Evolutionary conservation across 2,797 vertebrate genomes (phyloP).

Genomic region (Pseudotriccus pelzelni): DNA sequence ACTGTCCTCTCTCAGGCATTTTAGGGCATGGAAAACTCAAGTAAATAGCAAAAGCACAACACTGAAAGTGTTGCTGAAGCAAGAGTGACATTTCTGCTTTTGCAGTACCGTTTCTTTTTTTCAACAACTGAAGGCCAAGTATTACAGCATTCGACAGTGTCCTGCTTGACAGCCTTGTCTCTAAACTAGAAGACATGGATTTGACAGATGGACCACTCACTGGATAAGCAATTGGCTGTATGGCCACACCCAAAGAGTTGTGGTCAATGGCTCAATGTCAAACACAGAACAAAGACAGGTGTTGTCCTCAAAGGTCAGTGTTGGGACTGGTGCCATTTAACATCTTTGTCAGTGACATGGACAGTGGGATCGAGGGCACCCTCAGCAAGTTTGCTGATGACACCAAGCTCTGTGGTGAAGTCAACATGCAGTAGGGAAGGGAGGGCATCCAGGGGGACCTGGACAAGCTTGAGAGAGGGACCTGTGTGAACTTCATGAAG

Average conservation of each 20-base stretch:
- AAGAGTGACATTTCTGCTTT: background rate
- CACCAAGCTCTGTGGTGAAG: background rate
- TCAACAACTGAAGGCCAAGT: background rate
- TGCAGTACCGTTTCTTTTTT: background rate
- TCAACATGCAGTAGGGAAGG: background rate
- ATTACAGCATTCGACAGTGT: background rate
- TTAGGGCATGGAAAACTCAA: background rate
- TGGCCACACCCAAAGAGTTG: background rate
- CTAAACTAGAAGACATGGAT: background rate
- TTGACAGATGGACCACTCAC: no score
- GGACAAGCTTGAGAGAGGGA: background rate
- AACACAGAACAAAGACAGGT: background rate
- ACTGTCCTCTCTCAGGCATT: background rate
- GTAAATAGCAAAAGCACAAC: background rate
- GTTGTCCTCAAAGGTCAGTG: background rate
- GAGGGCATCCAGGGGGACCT: background rate
- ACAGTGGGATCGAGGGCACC: background rate
- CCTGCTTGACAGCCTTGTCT: background rate
- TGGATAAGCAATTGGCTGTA: background rate
- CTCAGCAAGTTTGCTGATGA: background rate
- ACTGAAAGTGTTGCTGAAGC: background rate
- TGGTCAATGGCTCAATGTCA: background rate
- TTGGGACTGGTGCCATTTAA: background rate
- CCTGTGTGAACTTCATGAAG: background rate
- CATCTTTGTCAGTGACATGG: background rate